Base-by-base conservation (phyloP, 2,888 invertebrate species). In the Lasioglossum morio region DNA sequence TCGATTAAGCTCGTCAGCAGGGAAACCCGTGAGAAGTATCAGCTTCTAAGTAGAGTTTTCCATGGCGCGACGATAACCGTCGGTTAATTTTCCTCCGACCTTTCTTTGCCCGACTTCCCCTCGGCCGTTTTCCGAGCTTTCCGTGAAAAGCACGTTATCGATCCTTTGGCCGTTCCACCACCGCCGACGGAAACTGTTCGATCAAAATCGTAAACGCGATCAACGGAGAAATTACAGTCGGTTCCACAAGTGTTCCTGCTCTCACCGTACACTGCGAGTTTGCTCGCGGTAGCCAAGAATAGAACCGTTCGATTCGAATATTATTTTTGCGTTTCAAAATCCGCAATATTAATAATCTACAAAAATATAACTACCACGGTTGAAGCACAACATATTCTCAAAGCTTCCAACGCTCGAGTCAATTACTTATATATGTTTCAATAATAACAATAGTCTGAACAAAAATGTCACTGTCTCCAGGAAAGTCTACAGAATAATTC, bases 11-110 rank as follows among this genome's bases (percentile, higher is more conserved):
- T 66, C 30, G 46, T 43, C 27, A 23, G 23, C 4, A 4, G 10
- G n/a, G 60, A 80, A 76, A 69, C 23, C 23, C 23, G 23, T 53
- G 48, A n/a, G 76, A 66, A 43, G 43, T 76, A 66, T 63, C 19
- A 43, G 46, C 34, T 66, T 16, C 66, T 77, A 48, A 43, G 19
- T 66, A 63, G 30, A 53, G 53, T 40, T 53, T 81, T 66, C 30
- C 23, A 60, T 5, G 27, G 60, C 4, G 27, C 14, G 60, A 27
- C 27, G 60, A 60, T 60, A 60, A 60, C 34, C 34, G 34, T 19
- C 66, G 30, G 34, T 66, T 66, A 66, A 66, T 66, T 66, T 66
- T 66, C 66, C 66, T 34, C 16, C 30, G 66, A 66, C 34, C 66
- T 66, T 66, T 66, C 66, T 60, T 60, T 60, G 27, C 60, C 60